A percentile compares a stretch with the other conserved stretches of the same genome.
Evolutionary conservation across 2,888 invertebrate genomes (phyloP).

Genomic region (Calliphora vomitoria): DNA sequence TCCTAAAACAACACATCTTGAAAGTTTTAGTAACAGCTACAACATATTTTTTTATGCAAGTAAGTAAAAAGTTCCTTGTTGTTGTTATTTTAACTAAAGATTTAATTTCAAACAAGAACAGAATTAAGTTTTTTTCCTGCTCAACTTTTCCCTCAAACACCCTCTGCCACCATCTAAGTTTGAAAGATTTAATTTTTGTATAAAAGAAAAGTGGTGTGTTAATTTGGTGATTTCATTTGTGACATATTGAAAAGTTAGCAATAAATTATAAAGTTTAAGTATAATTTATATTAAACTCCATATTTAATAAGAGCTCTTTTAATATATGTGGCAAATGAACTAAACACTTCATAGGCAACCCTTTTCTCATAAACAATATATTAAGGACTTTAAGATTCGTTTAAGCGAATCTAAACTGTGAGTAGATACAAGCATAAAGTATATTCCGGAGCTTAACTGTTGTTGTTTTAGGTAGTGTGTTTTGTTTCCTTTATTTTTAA

Average conservation of each 20-base stretch:
- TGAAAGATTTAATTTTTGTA: too few species aligned
- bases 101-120: slow-evolving; percentile 45
- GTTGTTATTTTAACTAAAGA: slow-evolving; percentile 33
- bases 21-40: slow-evolving; percentile 35
- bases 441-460: not conserved
- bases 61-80: slow-evolving; percentile 10
- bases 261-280: too few species aligned
- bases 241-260: too few species aligned
- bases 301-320: too few species aligned
- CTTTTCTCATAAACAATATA: too few species aligned
- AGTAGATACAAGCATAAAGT: not conserved
- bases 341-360: too few species aligned
- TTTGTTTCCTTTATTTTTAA: not conserved
- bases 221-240: too few species aligned
- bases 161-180: not conserved
- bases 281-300: too few species aligned
- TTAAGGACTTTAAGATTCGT: not conserved
- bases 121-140: not conserved
- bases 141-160: not conserved
- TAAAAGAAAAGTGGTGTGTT: too few species aligned
- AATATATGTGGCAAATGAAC: too few species aligned
- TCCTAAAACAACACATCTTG: slow-evolving; percentile 41
- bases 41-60: not conserved
- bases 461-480: slow-evolving; percentile 31
- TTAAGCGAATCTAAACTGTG: not conserved